phyloP scores from a whole-genome alignment of 2,888 invertebrate species.

The Metellina segmentata region DNA sequence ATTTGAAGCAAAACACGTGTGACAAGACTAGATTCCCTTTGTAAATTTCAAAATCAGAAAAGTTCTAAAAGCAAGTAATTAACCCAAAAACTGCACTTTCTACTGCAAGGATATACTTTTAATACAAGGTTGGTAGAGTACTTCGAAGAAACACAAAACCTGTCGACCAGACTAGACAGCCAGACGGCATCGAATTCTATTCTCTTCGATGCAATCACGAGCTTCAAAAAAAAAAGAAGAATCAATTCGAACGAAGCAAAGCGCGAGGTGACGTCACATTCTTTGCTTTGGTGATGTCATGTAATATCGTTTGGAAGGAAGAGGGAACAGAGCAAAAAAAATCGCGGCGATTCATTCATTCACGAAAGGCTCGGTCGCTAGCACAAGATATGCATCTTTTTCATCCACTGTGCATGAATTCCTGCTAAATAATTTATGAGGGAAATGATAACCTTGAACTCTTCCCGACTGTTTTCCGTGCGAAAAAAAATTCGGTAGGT shows the following conservation, averaged over 20 bases:
- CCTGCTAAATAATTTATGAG: slow-evolving; percentile 61
- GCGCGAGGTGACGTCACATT: neutral
- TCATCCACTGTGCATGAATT: slow-evolving; percentile 20
- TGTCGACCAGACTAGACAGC: neutral
- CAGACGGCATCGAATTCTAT: neutral
- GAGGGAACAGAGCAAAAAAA: neutral
- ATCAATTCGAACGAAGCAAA: neutral
- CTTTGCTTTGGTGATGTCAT: neutral
- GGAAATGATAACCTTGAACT: slow-evolving; percentile 16
- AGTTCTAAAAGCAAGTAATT: too few species aligned
- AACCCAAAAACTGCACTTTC: too few species aligned
- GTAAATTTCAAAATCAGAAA: too few species aligned
- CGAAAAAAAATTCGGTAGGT: neutral
- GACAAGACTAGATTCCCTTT: too few species aligned
- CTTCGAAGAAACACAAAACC: too few species aligned
- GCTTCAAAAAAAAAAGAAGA: neutral
- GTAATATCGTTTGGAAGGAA: neutral
- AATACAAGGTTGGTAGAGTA: too few species aligned
- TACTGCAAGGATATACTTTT: too few species aligned
- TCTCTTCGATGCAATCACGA: neutral
- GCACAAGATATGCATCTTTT: neutral
- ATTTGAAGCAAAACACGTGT: too few species aligned
- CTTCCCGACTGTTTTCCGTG: neutral
- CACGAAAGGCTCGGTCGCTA: neutral
- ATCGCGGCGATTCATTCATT: neutral